Evolutionary conservation across 2,888 invertebrate genomes (phyloP), one percentile per base, ranked within the genome.

Genomic region (Halictus ligatus): DNA sequence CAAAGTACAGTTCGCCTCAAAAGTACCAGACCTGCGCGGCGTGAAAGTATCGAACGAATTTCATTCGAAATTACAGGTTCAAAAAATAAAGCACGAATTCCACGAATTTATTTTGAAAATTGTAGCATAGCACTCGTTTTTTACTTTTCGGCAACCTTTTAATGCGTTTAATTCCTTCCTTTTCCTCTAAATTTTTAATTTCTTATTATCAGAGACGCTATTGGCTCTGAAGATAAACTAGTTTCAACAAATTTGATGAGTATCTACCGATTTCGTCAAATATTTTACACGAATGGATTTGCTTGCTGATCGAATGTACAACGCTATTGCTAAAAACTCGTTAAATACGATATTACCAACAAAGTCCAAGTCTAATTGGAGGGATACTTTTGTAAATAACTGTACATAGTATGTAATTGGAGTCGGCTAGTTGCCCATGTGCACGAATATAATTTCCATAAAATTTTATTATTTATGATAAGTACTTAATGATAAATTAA

Each of bases 401-500:
- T 50, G 2, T 18, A 1, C 1, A 4, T 8, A 50, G 35, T 35
- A 35, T 35, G n/a, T 50, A 48, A 13, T 74, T 48, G 29, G 2
- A 50, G 7, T 74, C 18, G 18, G 29, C 25, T 43, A 54, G 21
- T 43, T 43, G 5, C 29, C 54, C 58, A 29, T 35, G 21, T 13
- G 4, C 43, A 18, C 72, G 58, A 60, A 72, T 18, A n/a, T 35
- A 58, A 54, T 69, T 15, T n/a, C 35, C 35, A 50, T 7, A 60
- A 60, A 72, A n/a, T 6, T 60, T 69, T 81, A 77, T 81, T 81
- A 71, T 21, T 15, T 46, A 46, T 72, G 21, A 77, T 76, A 71
- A 46, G 48, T 72, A 48, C 2, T 43, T 50, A 40, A 74, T 72
- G 40, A 13, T 18, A 54, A 75, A 69, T 25, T 7, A 58, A 74